Percentiles rank a stretch among this genome's conserved stretches.
These are phyloP conservation scores for Zonitis immaculata DNA, from an alignment of 2,888 invertebrate genomes.

Conservation along the genomic window DNA sequence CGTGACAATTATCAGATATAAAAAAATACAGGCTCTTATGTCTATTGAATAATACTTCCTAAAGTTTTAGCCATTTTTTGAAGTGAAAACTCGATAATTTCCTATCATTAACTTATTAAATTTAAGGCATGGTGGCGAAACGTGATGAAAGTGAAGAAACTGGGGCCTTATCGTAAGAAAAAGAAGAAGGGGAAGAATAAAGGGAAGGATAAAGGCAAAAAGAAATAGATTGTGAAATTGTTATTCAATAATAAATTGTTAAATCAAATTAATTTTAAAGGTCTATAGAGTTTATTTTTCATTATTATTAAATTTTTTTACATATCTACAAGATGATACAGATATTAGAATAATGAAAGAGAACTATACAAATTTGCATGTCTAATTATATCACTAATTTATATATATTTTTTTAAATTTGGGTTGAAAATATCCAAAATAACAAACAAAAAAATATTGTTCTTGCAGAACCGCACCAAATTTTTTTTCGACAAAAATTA, in stretches of 20 bases:
- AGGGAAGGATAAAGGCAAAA: slow-evolving; percentile 16
- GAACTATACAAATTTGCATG: slow-evolving; percentile 37
- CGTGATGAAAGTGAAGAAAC: slow-evolving; percentile 31
- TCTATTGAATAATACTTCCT: not conserved
- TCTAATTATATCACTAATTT: slow-evolving; percentile 27
- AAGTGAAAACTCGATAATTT: too few relatives aligned
- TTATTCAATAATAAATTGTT: slow-evolving; percentile 14
- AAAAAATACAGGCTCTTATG: too few relatives aligned
- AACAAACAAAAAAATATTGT: too few relatives aligned
- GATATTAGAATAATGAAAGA: slow-evolving; percentile 33
- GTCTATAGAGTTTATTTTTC: slow-evolving; percentile 33
- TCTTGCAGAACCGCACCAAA: slow-evolving; percentile 45
- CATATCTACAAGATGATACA: slow-evolving; percentile 47
- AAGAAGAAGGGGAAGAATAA: slow-evolving; percentile 20
- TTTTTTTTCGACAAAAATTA: too few relatives aligned
- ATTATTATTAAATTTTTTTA: slow-evolving; percentile 28
- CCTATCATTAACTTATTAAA: too few relatives aligned
- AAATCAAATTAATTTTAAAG: slow-evolving; percentile 41
- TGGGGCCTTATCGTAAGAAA: slow-evolving; percentile 33
- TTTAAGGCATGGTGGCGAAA: slow-evolving; percentile 39
- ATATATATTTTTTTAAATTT: slow-evolving; percentile 14
- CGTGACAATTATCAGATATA: too few relatives aligned
- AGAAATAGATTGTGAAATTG: slow-evolving; percentile 3
- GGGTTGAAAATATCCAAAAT: slow-evolving; percentile 21
- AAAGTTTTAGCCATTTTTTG: too few relatives aligned